These are phyloP conservation scores for Hydrolagus colliei DNA, from an alignment of 2,797 vertebrate species.

Conservation along the genomic window DNA sequence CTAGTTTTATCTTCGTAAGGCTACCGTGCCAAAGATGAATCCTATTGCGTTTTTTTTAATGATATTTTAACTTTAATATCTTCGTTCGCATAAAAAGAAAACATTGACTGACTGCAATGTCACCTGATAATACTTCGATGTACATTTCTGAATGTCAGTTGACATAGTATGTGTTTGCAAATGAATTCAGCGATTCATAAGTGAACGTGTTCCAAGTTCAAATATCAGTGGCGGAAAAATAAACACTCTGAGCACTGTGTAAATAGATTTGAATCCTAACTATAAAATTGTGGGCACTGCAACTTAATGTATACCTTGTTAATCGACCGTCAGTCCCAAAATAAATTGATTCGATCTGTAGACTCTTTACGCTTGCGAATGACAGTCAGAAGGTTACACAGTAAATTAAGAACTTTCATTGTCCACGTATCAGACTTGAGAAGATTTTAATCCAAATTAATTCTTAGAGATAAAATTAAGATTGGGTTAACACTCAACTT, in stretches of 20 bases:
- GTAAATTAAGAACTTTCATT: not conserved
- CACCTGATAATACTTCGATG: not conserved
- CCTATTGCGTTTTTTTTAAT: conserved; percentile 13
- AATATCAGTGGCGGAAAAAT: not conserved
- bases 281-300: not conserved
- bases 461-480: not conserved
- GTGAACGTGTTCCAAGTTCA: not conserved
- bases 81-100: not conserved
- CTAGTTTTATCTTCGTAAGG: not conserved
- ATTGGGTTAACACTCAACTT: not conserved
- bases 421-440: not conserved
- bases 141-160: not conserved
- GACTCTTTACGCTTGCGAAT: not conserved
- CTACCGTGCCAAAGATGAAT: conserved; percentile 8
- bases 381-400: not conserved
- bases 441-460: not conserved
- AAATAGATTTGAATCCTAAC: not conserved
- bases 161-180: not conserved
- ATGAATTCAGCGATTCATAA: not conserved
- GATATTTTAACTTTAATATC: not conserved
- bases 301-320: not conserved
- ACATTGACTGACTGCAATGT: not conserved
- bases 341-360: not conserved
- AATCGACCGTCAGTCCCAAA: not conserved
- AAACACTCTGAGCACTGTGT: not conserved